Percentiles rank a stretch among this genome's conserved stretches.
phyloP scores from a whole-genome alignment of 2,888 invertebrate species.

The Cantharis lateralis region DNA sequence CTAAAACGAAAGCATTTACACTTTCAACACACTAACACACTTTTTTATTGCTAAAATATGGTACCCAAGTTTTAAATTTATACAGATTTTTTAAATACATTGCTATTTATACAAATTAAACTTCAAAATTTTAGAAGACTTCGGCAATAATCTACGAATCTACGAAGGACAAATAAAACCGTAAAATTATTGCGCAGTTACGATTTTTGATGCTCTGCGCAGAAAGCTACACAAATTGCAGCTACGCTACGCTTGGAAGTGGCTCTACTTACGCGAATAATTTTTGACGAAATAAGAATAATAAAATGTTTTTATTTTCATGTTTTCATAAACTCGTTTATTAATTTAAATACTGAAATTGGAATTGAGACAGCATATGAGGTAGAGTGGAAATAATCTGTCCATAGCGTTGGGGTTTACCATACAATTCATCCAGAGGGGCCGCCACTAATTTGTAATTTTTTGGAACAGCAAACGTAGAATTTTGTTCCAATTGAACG shows the following conservation, averaged over 20 bases:
- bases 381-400: constrained; percentile 99
- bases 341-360: not conserved
- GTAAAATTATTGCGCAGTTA: constrained; percentile 34
- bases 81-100: constrained; percentile 18
- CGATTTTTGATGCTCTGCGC: not conserved
- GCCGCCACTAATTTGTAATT: constrained; percentile 99
- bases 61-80: not conserved
- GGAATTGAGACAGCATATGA: constrained; percentile 73
- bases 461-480: constrained; percentile 97
- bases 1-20: not conserved
- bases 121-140: constrained; percentile 37
- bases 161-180: constrained; percentile 41
- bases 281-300: too few relatives aligned
- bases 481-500: constrained; percentile 96
- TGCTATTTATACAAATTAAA: constrained; percentile 32
- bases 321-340: too few relatives aligned
- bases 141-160: constrained; percentile 17
- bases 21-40: not conserved
- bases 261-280: not conserved
- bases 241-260: not conserved
- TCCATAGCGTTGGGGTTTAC: constrained; percentile 98
- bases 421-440: constrained; percentile 96
- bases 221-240: not conserved
- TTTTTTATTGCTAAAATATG: not conserved
- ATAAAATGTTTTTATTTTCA: too few relatives aligned